Evolutionary conservation across 1,140 invertebrate genomes (phyloP), one percentile per base, ranked within the genome.

Genomic region (Cataglyphis hispanica): DNA sequence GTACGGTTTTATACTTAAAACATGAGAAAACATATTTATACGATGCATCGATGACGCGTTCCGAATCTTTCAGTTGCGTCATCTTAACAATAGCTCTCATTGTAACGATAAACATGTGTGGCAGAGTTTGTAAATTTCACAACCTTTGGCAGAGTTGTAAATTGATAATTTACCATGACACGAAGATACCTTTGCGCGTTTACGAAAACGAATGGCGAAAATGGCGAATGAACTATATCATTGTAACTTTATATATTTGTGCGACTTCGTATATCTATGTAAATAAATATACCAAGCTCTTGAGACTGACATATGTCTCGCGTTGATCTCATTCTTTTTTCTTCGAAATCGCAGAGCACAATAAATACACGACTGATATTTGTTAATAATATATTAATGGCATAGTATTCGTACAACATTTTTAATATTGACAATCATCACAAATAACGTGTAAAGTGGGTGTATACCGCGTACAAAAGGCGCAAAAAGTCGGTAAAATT

Each of bases 351-450:
- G 16, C 25, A 74, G 46, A 31, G 10, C n/a, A 27, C n/a, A 60
- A 31, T 22, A 37, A 27, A 66, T 7, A 27, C 16, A 13, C 10
- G 10, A 91, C 25, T 63, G 5, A 27, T 81, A n/a, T 89, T 91
- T 92, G 85, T 72, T 91, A 91, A 91, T 91, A 92, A 91, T 92
- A 91, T 92, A 92, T 92, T 92, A 75, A 86, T 86, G 46, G n/a
- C 88, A 60, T 83, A n/a, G 88, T 86, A 87, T 84, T 53, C 40
- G 84, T 85, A 91, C 81, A 90, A 87, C 61, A 63, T 91, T 86
- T 50, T 78, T 84, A 75, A 89, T 78, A 87, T 87, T 74, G 77
- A 91, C 67, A 88, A 84, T 88, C 85, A 66, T 91, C 90, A 86
- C 77, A 89, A 87, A 86, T 86, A 91, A 90, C 40, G 83, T 90